Evolutionary conservation across 2,113 vertebrate species (phyloP).

Genomic region (Ictalurus furcatus): DNA sequence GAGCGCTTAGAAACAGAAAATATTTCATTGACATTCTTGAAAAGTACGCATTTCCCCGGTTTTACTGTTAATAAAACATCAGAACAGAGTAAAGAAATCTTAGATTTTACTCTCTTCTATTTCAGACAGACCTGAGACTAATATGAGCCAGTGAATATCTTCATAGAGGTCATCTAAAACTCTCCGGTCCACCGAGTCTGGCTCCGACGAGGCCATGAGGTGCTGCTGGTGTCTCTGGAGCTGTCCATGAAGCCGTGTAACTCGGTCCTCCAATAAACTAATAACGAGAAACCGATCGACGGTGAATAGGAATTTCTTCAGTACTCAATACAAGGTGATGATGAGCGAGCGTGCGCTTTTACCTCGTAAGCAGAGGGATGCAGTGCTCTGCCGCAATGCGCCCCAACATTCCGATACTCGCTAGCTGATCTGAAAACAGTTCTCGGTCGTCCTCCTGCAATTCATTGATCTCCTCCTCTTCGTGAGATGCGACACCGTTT

Average conservation of each 20-base stretch:
- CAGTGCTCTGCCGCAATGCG: slow-evolving; percentile 95
- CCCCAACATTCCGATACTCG: slow-evolving; percentile 94
- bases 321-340: neutral
- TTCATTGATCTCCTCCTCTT: slow-evolving; percentile 97
- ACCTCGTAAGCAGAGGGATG: slow-evolving; percentile 96
- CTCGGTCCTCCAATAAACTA: slow-evolving; percentile 95
- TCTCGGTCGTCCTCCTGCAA: slow-evolving; percentile 97
- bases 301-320: neutral
- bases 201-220: slow-evolving; percentile 85
- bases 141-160: slow-evolving; percentile 99
- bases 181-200: slow-evolving; percentile 83
- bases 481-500: slow-evolving; percentile 91
- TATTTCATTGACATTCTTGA: neutral
- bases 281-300: neutral
- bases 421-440: slow-evolving; percentile 95
- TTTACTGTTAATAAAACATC: neutral
- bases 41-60: neutral
- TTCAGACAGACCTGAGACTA: slow-evolving; percentile 89
- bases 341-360: neutral
- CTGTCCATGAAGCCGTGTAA: slow-evolving; percentile 91
- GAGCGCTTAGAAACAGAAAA: neutral
- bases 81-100: neutral
- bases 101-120: neutral
- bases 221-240: slow-evolving; percentile 95
- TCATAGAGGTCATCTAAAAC: slow-evolving; percentile 95